Percentiles rank a stretch among this genome's conserved stretches.
Conservation (phyloP, 2,113 vertebrate species). For the Psittacula cyanocephala region DNA sequence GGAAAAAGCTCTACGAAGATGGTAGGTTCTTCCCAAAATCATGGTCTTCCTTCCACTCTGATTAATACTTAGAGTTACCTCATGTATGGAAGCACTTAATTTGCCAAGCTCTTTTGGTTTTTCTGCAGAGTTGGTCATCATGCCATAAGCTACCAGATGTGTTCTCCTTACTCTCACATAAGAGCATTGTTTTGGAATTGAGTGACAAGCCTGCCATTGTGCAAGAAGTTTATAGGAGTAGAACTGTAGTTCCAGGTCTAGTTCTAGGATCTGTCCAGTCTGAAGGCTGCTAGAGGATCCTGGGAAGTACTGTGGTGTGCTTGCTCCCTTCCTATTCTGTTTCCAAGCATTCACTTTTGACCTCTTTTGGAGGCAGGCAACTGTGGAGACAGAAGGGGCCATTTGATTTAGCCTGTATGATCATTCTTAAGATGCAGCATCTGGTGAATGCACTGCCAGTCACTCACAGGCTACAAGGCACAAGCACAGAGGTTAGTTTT, state of each 20-base stretch:
- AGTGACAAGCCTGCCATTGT: not conserved
- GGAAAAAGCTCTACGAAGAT: slow-evolving; percentile 87
- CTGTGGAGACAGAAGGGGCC: not conserved
- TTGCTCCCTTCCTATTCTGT: not conserved
- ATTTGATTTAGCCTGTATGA: not conserved
- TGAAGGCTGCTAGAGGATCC: not conserved
- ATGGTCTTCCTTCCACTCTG: not conserved
- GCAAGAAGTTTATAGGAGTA: not conserved
- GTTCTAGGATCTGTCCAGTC: not conserved
- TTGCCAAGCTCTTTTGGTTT: not conserved
- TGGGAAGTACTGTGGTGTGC: not conserved
- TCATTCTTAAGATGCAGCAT: not conserved
- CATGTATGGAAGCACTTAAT: not conserved
- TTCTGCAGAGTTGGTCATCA: not conserved
- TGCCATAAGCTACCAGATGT: not conserved
- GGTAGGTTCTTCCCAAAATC: slow-evolving; percentile 73
- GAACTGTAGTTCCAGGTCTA: not conserved
- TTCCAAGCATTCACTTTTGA: not conserved
- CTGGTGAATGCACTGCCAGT: not conserved
- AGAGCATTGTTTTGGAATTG: not conserved
- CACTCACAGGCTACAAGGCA: not conserved
- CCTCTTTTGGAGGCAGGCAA: not conserved
- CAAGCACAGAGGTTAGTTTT: not conserved
- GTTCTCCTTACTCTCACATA: not conserved
- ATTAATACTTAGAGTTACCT: not conserved